Base-by-base conservation (phyloP, 2,113 vertebrate species). In the Lycaon pictus region DNA sequence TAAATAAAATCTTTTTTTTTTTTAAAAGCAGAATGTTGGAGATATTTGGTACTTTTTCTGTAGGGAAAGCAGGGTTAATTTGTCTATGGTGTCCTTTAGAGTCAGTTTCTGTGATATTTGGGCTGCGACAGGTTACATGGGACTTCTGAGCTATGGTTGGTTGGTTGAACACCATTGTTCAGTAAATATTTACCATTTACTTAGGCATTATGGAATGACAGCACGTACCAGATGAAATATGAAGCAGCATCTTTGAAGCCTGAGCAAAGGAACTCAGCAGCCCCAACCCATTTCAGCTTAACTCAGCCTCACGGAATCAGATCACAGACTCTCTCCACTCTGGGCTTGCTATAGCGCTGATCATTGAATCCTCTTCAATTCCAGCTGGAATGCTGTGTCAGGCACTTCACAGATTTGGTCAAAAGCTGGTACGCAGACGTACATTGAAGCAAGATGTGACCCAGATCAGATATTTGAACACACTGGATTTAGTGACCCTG, bases 21-120 rank as follows among this genome's bases (percentile, higher is more conserved):
- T 10, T 11, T 25, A 11, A 89, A 88, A 97, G 43, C 5, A 97
- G 90, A 95, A 97, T 97, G 97, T 95, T 95, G 96, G 93, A 98
- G 62, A 86, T 81, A 97, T 97, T 95, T 95, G 93, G 86, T 90
- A 90, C 35, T 95, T 93, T 43, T 96, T 89, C 27, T 82, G 65
- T 56, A 65, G 56, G 48, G 67, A 56, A 71, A 91, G 51, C 86
- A 32, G 74, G 53, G 62, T 72, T 93, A 93, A 25, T 79, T 95
- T 80, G 94, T 82, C n/a, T 83, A 67, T 95, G 95, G 93, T 0
- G 2, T 95, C 65, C 51, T 95, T 95, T 85, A 74, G 87, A 90
- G 69, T 95, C 25, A 27, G 23, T 51, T 69, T 93, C 55, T 48
- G 19, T 76, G 86, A 53, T 87, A 22, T 74, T 65, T 85, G 63